Evolutionary conservation across 2,888 invertebrate genomes (phyloP).

Genomic region (Baccha elongata): DNA sequence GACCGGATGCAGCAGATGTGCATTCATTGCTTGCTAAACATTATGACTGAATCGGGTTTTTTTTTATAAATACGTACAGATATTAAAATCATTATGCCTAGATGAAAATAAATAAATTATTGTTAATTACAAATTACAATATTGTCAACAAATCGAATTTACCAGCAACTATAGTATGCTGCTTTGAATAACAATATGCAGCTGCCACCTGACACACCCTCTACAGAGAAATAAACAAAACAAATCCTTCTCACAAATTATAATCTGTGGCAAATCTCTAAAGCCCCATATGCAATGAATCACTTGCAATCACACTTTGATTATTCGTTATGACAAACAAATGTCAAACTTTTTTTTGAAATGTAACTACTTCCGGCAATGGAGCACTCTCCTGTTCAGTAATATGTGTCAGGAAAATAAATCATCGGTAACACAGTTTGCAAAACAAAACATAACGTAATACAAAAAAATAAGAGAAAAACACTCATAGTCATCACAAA

Average conservation of each 20-base stretch:
- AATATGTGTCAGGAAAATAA: conserved; percentile 60
- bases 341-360: conserved; percentile 51
- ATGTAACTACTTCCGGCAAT: conserved; percentile 41
- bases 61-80: no score
- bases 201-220: conserved; percentile 9
- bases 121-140: conserved; percentile 24
- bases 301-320: conserved; percentile 52
- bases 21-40: not conserved
- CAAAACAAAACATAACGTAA: not conserved
- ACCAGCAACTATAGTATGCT: conserved; percentile 45
- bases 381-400: not conserved
- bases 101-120: no score
- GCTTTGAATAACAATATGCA: conserved; percentile 25
- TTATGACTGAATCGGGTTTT: no score
- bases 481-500: conserved; percentile 42
- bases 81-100: no score
- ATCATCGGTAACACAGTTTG: conserved; percentile 43
- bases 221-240: conserved; percentile 22
- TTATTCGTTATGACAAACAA: conserved; percentile 57
- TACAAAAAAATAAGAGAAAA: not conserved
- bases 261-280: conserved; percentile 41
- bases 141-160: conserved; percentile 56
- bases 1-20: conserved; percentile 2
- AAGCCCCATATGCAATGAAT: no score
- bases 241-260: conserved; percentile 33